These are phyloP conservation scores for Mormyrus lacerda DNA, from an alignment of 2,113 vertebrate species.

Conservation along the genomic window DNA sequence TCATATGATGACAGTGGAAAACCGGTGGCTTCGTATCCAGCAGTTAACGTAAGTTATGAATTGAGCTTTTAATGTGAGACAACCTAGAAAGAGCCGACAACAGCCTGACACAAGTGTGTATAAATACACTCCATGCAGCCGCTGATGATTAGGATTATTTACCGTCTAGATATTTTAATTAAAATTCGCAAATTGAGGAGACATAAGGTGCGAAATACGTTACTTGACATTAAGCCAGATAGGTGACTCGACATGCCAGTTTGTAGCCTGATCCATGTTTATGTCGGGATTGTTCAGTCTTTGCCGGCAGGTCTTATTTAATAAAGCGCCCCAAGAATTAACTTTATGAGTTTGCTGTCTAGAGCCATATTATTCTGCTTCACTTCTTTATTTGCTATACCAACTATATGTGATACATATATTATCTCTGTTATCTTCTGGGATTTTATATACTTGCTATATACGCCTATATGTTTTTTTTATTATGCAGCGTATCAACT, in stretches of 20 bases:
- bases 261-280: not conserved
- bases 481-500: not conserved
- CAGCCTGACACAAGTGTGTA: not conserved
- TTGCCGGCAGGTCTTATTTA: not conserved
- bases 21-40: constrained; percentile 21
- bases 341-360: not conserved
- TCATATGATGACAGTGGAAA: constrained; percentile 26
- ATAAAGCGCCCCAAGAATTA: not conserved
- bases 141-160: not conserved
- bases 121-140: not conserved
- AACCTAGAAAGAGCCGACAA: not conserved
- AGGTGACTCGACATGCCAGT: not conserved
- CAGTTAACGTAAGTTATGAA: constrained; percentile 39
- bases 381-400: not conserved
- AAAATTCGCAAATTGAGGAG: not conserved
- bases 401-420: not conserved
- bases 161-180: not conserved
- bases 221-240: not conserved
- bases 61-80: not conserved
- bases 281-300: not conserved
- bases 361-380: not conserved
- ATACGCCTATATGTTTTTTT: not conserved
- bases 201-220: not conserved
- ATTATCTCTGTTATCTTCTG: not conserved
- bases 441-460: not conserved